These are phyloP conservation scores for Alaudala cheleensis DNA, from an alignment of 2,113 vertebrate genomes.

Conservation along the genomic window DNA sequence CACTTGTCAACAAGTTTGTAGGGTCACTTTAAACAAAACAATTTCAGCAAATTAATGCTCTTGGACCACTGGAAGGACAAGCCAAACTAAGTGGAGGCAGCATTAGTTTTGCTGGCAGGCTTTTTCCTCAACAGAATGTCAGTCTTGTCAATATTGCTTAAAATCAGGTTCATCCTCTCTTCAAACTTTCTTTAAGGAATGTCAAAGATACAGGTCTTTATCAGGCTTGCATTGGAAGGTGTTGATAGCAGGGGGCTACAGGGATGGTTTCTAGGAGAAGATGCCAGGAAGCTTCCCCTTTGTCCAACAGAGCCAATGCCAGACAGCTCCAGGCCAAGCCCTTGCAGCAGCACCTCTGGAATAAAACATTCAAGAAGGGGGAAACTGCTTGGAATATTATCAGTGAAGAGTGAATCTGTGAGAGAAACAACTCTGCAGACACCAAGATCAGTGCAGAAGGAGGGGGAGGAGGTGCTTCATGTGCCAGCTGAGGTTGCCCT, in stretches of 20 bases:
- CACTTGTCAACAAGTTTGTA: background rate
- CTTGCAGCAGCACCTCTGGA: background rate
- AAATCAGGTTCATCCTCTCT: background rate
- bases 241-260: accelerated
- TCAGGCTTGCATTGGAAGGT: background rate
- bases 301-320: background rate
- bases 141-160: background rate
- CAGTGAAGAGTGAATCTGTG: accelerated
- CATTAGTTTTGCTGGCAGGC: background rate
- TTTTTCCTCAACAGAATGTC: background rate
- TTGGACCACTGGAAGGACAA: background rate
- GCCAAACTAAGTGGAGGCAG: background rate
- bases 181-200: background rate
- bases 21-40: background rate
- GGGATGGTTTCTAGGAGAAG: background rate
- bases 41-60: background rate
- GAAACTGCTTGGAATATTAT: background rate
- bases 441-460: background rate
- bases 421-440: background rate
- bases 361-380: background rate
- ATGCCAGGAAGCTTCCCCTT: background rate
- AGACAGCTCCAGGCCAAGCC: background rate
- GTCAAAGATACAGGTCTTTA: background rate
- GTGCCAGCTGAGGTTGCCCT: background rate
- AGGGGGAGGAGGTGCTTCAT: background rate